A percentile compares a stretch with the other conserved stretches of the same genome.
These are phyloP conservation scores for Eurytoma californica DNA, from an alignment of 2,888 invertebrate genomes.

Conservation along the genomic window DNA sequence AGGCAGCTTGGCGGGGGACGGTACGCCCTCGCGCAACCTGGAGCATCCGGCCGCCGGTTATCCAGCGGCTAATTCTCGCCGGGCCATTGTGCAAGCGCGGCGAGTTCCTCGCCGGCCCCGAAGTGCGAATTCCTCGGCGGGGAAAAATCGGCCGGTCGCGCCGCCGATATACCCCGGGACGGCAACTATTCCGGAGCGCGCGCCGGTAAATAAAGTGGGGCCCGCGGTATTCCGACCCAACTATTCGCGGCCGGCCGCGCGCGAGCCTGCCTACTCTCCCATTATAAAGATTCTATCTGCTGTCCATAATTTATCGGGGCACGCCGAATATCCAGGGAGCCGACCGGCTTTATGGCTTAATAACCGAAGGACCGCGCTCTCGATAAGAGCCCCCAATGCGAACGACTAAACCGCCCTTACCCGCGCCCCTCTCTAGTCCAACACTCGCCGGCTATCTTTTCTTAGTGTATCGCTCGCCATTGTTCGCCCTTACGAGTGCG, in stretches of 20 bases:
- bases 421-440: neutral
- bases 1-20: neutral
- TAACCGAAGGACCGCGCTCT: slow-evolving; percentile 59
- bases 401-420: neutral
- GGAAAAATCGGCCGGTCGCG: neutral
- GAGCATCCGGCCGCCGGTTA: slow-evolving; percentile 58
- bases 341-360: slow-evolving; percentile 64
- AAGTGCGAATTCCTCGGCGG: neutral
- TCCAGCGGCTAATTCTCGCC: slow-evolving; percentile 31
- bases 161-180: neutral
- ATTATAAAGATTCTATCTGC: slow-evolving; percentile 58
- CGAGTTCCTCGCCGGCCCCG: neutral
- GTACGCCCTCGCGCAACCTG: neutral
- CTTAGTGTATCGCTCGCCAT: too few relatives aligned
- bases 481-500: too few relatives aligned
- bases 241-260: slow-evolving; percentile 62
- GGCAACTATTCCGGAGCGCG: neutral
- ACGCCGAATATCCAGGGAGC: slow-evolving; percentile 64
- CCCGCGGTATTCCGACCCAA: slow-evolving; percentile 61
- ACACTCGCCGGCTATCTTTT: neutral
- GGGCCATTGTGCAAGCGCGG: neutral
- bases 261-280: slow-evolving; percentile 60
- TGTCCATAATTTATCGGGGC: slow-evolving; percentile 68
- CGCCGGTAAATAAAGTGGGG: slow-evolving; percentile 17
- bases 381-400: slow-evolving; percentile 32